A percentile compares a stretch with the other conserved stretches of the same genome.
phyloP scores from a whole-genome alignment of 2,888 invertebrate species.

The Omphaloscelis lunosa region DNA sequence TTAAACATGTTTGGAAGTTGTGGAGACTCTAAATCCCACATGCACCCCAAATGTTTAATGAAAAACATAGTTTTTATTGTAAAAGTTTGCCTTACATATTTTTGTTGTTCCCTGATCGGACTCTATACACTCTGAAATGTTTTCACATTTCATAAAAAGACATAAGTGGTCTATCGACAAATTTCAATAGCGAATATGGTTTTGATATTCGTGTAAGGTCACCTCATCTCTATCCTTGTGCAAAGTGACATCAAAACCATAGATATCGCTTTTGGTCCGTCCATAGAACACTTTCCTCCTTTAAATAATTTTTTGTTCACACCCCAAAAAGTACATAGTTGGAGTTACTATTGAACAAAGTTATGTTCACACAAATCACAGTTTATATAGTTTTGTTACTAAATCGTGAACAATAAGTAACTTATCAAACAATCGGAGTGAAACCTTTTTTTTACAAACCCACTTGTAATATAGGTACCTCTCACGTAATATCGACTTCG shows the following conservation, averaged over 20 bases:
- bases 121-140: neutral
- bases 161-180: neutral
- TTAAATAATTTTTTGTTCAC: neutral
- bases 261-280: too few relatives aligned
- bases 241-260: too few relatives aligned
- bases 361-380: constrained; percentile 1
- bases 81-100: neutral
- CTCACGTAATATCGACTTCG: constrained; percentile 35
- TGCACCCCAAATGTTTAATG: neutral
- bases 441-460: constrained; percentile 38
- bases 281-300: too few relatives aligned
- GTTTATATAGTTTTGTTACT: neutral
- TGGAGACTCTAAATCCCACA: neutral
- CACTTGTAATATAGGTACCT: constrained; percentile 18
- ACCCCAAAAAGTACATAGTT: neutral
- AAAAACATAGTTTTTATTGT: neutral
- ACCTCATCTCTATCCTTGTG: neutral
- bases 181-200: neutral
- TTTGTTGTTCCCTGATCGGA: neutral
- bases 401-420: constrained; percentile 48
- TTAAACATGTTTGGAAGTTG: neutral
- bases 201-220: neutral
- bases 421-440: constrained; percentile 21
- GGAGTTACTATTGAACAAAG: neutral
- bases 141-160: neutral